Conservation (phyloP, 2,797 vertebrate genomes). For the Notoglanidium macrostoma region DNA sequence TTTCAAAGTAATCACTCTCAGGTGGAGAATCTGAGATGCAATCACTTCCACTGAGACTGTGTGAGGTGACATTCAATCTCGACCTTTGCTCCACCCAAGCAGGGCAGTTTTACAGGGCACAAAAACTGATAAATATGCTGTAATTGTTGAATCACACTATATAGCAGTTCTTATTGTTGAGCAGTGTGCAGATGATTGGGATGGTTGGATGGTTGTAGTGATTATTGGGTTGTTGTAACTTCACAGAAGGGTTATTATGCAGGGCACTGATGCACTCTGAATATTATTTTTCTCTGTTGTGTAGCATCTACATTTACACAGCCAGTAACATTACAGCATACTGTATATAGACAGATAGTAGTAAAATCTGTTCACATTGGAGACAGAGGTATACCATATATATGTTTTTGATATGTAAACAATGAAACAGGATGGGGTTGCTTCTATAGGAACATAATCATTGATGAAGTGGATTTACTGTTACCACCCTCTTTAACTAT, state of each 20-base stretch:
- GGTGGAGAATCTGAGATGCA: slow-evolving; percentile 80
- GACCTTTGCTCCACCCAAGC: slow-evolving; percentile 49
- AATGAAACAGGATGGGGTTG: background rate
- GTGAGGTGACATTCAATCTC: slow-evolving; percentile 69
- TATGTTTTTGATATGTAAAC: background rate
- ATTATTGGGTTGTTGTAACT: background rate
- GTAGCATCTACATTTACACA: background rate
- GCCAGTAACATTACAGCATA: background rate
- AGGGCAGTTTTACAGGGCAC: slow-evolving; percentile 18
- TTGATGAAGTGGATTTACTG: background rate
- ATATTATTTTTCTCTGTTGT: background rate
- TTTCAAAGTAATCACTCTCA: slow-evolving; percentile 77
- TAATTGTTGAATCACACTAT: background rate
- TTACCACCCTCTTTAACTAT: background rate
- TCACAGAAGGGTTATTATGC: background rate
- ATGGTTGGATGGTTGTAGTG: background rate
- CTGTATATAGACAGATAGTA: background rate
- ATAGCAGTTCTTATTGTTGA: background rate
- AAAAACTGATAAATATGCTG: background rate
- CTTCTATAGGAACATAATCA: background rate
- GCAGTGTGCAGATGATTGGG: background rate
- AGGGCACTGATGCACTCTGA: background rate
- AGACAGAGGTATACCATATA: background rate
- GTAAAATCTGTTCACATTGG: background rate
- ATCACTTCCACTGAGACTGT: slow-evolving; percentile 75